Evolutionary conservation across 2,888 invertebrate species (phyloP).

Genomic region (Coenonympha glycerion): DNA sequence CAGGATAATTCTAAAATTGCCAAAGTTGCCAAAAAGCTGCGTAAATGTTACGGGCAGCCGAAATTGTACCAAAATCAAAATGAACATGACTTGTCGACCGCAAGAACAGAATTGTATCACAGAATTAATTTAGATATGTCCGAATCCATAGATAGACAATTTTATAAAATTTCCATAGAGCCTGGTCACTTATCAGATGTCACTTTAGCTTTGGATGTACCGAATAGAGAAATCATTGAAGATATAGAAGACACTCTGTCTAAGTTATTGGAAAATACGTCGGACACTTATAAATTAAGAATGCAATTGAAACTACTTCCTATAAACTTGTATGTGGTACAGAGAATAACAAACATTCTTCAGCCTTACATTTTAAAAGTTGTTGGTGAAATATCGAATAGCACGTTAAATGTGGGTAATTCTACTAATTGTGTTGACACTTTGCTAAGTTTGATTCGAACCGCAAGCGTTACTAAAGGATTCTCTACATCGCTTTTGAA

Average conservation of each 20-base stretch:
- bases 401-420: constrained; percentile 10
- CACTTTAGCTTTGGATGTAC: constrained; percentile 48
- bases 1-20: constrained; percentile 42
- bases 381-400: constrained; percentile 21
- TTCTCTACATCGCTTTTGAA: constrained; percentile 50
- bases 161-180: constrained; percentile 34
- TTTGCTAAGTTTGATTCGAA: constrained; percentile 27
- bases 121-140: constrained; percentile 46
- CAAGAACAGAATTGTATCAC: constrained; percentile 39
- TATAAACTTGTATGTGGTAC: constrained; percentile 70
- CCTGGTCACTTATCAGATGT: constrained; percentile 32
- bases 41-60: constrained; percentile 58
- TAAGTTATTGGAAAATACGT: constrained; percentile 3
- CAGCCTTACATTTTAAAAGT: constrained; percentile 32
- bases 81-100: constrained; percentile 42
- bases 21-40: constrained; percentile 57
- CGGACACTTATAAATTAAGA: constrained; percentile 24
- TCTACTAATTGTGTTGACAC: constrained; percentile 22
- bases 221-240: constrained; percentile 36
- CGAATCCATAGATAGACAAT: constrained; percentile 49
- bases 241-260: constrained; percentile 38
- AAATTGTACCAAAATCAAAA: constrained; percentile 47
- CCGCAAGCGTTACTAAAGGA: constrained; percentile 37
- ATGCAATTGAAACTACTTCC: constrained; percentile 69
- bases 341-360: constrained; percentile 50